A percentile compares a stretch with the other conserved stretches of the same genome.
Conservation (phyloP, 2,113 vertebrate genomes). For the Psophia crepitans region DNA sequence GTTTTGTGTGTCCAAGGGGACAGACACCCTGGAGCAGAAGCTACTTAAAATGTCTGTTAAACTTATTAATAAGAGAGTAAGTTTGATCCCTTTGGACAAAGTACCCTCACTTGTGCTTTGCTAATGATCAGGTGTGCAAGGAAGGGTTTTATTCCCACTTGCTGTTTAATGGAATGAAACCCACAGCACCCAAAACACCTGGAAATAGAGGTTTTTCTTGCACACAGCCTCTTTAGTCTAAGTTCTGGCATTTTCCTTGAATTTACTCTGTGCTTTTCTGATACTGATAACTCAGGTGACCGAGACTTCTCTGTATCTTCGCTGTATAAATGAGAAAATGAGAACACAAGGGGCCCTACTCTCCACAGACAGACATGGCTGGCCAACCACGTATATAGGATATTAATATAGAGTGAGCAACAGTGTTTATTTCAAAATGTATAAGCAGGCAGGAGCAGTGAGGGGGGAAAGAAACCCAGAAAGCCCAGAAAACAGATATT, state of each 20-base stretch:
- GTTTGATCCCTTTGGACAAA: not conserved
- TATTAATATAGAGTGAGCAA: not conserved
- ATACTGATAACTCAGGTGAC: not conserved
- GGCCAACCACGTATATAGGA: not conserved
- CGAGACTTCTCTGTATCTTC: not conserved
- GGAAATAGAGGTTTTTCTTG: not conserved
- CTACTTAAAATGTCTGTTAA: not conserved
- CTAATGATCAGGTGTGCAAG: not conserved
- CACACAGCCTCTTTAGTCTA: not conserved
- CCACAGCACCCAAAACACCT: not conserved
- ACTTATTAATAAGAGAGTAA: not conserved
- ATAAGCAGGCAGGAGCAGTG: not conserved
- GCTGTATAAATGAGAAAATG: conserved; percentile 14
- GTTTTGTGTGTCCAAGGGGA: not conserved
- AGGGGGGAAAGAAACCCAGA: not conserved
- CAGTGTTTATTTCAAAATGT: not conserved
- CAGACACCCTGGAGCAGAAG: not conserved
- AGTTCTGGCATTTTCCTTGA: not conserved
- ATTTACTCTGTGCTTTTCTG: not conserved
- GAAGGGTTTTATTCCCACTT: not conserved
- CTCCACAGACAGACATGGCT: conserved; percentile 2
- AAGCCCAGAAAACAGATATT: conserved; percentile 11
- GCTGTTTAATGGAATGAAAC: not conserved
- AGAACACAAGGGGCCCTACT: not conserved
- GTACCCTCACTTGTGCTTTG: not conserved